Evolutionary conservation across 2,113 vertebrate species (phyloP).

Genomic region (Sinocyclocheilus rhinocerous): DNA sequence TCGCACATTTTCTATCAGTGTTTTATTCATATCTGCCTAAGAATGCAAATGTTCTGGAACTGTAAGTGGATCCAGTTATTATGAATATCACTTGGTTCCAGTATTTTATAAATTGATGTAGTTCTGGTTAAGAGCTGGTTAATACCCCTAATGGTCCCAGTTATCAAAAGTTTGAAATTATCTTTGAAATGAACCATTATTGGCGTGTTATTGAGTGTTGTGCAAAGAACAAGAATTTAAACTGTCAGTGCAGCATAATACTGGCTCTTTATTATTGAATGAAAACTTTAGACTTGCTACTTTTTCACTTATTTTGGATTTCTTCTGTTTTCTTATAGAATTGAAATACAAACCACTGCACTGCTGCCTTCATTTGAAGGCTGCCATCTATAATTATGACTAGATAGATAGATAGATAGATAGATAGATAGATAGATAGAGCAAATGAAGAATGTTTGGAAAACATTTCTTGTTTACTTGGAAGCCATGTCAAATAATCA

Average conservation of each 20-base stretch:
- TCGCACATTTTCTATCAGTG: not conserved
- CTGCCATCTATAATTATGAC: not conserved
- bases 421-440: not conserved
- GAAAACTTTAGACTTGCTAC: not conserved
- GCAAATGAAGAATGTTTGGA: not conserved
- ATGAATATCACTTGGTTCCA: not conserved
- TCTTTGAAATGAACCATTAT: no score
- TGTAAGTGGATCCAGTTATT: not conserved
- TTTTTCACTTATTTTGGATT: not conserved
- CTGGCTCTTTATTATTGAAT: not conserved
- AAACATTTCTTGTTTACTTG: not conserved
- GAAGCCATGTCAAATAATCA: not conserved
- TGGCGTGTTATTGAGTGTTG: no score
- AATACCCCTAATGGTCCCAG: no score
- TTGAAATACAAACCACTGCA: no score
- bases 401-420: no score
- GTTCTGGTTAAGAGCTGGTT: no score
- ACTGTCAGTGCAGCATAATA: not conserved
- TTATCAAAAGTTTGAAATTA: no score
- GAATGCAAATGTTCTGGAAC: not conserved
- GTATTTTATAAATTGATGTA: not conserved
- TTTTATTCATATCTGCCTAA: not conserved
- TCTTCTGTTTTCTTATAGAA: no score
- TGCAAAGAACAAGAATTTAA: not conserved
- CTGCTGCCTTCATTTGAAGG: not conserved